Evolutionary conservation across 2,888 invertebrate genomes (phyloP), one percentile per base, ranked within the genome.

Genomic region (Hydropsyche betteni): DNA sequence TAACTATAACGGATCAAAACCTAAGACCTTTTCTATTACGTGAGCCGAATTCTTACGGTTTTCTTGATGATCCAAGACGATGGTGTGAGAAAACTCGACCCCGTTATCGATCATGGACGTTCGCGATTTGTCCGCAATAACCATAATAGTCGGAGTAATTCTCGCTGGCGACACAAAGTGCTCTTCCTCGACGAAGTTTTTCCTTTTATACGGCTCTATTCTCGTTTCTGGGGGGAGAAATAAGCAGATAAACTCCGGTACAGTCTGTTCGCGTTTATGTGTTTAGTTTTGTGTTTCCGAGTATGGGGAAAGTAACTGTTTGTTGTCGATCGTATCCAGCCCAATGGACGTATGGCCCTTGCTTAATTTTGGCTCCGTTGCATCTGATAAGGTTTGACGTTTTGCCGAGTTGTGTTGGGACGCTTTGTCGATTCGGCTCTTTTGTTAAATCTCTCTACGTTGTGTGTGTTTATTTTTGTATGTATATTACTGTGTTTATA

Each of bases 11-110:
- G 74, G 74, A 74, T 74, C 74, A 74, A 74, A 74, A 55, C 64
- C 24, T 74, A 74, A 74, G 74, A 74, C 74, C 74, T 74, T 74
- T 74, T 74, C 74, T 74, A 74, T 74, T 74, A 74, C 74, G 74
- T 74, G 74, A 74, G 69, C 38, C 51, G 74, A 74, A 74, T 74
- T 24, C 34, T 34, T 52, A 36, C 53, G 44, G 7, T 44, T 44
- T 44, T 6, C 4, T 44, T 2, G 7, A 10, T 8, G 44, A 24
- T 44, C 7, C 7, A 44, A 4, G 3, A 1, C 44, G 44, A 8
- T 44, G 7, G 44, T 24, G 24, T 24, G 44, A 10, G 44, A 10
- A 10, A 44, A 10, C 10, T 44, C 33, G 53, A 74, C 16, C 24
- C 69, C 55, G 68, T 74, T 74, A 74, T 74, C 74, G 69, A 74